These are phyloP conservation scores for Caenorhabditis sinica DNA, from an alignment of 2,888 invertebrate species.

Conservation along the genomic window DNA sequence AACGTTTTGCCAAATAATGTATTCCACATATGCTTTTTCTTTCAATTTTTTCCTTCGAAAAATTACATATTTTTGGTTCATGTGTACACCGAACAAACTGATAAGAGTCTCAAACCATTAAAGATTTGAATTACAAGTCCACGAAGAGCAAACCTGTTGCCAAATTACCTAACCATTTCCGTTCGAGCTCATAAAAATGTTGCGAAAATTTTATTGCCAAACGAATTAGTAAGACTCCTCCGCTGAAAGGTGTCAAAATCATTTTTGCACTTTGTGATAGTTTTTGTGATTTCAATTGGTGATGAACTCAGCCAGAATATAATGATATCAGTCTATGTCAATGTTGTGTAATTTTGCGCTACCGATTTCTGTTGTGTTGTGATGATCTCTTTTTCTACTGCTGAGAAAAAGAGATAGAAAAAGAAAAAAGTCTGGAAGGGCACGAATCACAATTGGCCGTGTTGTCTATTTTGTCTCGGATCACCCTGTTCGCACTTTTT, in stretches of 20 bases:
- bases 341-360: slow-evolving; percentile 63
- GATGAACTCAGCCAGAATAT: not conserved
- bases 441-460: slow-evolving; percentile 41
- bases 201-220: slow-evolving; percentile 9
- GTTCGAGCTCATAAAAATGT: slow-evolving; percentile 14
- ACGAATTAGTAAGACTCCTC: not conserved
- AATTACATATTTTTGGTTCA: not conserved
- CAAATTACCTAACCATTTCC: not conserved
- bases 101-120: too few relatives aligned
- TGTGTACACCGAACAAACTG: too few relatives aligned
- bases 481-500: slow-evolving; percentile 54
- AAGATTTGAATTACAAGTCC: not conserved
- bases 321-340: slow-evolving; percentile 30
- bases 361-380: slow-evolving; percentile 25
- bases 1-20: too few relatives aligned
- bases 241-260: slow-evolving; percentile 4
- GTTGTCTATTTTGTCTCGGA: slow-evolving; percentile 22
- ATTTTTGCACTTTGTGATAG: not conserved
- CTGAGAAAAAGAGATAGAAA: slow-evolving; percentile 6
- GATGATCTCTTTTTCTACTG: slow-evolving; percentile 8
- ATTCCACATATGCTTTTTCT: too few relatives aligned
- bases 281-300: not conserved
- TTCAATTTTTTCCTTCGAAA: too few relatives aligned
- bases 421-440: slow-evolving; percentile 7
- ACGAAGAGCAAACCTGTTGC: not conserved